Evolutionary conservation across 53 echinoderm and acorn worm species (phyloP).

Genomic region (Actinopyga echinites): DNA sequence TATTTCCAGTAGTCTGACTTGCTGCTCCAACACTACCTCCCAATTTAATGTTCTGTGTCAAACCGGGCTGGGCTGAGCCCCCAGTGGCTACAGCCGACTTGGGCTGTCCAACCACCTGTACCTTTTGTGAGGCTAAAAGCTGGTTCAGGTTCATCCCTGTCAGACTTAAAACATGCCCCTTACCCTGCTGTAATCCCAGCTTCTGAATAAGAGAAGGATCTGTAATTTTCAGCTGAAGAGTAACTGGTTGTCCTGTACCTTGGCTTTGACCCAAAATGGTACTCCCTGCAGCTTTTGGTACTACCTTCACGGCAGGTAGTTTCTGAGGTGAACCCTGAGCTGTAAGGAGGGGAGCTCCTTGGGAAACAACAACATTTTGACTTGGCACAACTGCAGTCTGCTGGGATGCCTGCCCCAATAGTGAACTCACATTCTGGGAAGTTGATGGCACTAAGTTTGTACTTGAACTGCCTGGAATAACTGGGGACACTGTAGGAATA

Average conservation of each 20-base stretch:
- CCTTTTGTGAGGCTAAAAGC: slow-evolving; percentile 28
- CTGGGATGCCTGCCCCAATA: background rate
- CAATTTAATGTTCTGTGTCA: background rate
- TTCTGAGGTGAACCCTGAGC: slow-evolving; percentile 14
- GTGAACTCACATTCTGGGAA: background rate
- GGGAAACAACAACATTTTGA: slow-evolving; percentile 7
- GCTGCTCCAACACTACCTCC: background rate
- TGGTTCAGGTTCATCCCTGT: slow-evolving; percentile 34
- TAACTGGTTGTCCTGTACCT: slow-evolving; percentile 64
- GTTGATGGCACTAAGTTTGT: background rate
- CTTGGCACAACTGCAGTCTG: background rate
- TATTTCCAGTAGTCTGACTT: background rate
- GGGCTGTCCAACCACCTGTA: slow-evolving; percentile 18
- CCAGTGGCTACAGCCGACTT: background rate
- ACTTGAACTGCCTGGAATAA: background rate
- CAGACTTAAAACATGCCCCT: slow-evolving; percentile 59
- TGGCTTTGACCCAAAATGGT: background rate
- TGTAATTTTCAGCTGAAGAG: slow-evolving; percentile 77
- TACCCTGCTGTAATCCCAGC: slow-evolving; percentile 57
- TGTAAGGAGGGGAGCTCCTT: background rate
- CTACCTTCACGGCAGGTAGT: background rate
- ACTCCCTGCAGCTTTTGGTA: slow-evolving; percentile 5
- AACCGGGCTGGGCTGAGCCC: background rate
- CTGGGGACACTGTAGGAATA: background rate
- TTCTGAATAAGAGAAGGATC: slow-evolving; percentile 77